These are phyloP conservation scores for Lophochroa leadbeateri DNA, from an alignment of 2,113 vertebrate genomes.

Conservation along the genomic window DNA sequence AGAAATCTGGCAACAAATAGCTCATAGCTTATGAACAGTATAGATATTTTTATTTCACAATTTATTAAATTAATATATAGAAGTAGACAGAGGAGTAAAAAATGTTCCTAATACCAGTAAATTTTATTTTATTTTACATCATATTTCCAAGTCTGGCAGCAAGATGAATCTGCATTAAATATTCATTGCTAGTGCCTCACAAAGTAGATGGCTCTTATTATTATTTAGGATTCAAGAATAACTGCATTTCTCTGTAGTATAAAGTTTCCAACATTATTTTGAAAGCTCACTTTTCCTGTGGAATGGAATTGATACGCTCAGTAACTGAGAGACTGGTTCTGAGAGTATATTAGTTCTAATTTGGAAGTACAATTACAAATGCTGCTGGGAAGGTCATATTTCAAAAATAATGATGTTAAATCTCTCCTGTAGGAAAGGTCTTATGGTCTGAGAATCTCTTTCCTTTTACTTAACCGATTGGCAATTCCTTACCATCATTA, in stretches of 20 bases:
- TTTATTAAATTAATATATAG: neutral
- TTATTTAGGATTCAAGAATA: neutral
- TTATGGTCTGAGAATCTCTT: slow-evolving; percentile 7
- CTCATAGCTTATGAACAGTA: neutral
- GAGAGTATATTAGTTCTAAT: slow-evolving; percentile 44
- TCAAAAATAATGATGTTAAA: slow-evolving; percentile 63
- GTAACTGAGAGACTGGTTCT: slow-evolving; percentile 22
- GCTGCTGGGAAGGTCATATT: slow-evolving; percentile 49
- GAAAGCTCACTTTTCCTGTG: neutral
- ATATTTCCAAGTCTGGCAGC: neutral
- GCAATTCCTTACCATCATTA: neutral
- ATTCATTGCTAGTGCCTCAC: neutral
- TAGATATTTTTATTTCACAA: neutral
- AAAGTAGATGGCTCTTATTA: neutral
- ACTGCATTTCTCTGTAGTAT: neutral
- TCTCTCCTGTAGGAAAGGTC: slow-evolving; percentile 36
- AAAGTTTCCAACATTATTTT: neutral
- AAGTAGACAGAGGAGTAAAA: neutral
- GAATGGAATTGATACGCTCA: neutral
- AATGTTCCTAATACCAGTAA: neutral
- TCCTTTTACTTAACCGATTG: neutral
- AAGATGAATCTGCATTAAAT: neutral
- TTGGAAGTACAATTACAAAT: slow-evolving; percentile 62
- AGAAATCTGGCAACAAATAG: neutral
- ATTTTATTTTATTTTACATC: neutral